Evolutionary conservation across 2,113 vertebrate genomes (phyloP).

Genomic region (Eolophus roseicapilla): DNA sequence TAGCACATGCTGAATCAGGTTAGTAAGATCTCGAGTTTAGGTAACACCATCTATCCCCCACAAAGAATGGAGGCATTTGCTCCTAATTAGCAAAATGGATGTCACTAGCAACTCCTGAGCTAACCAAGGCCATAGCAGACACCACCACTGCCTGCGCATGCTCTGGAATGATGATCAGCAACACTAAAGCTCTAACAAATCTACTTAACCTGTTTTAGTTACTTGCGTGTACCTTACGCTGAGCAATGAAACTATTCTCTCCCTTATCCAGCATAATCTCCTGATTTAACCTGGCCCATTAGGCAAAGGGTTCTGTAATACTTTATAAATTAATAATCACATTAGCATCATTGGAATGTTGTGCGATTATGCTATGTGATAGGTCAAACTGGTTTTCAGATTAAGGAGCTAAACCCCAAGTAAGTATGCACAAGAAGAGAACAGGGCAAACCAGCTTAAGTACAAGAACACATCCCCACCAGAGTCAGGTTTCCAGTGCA

Average conservation of each 20-base stretch:
- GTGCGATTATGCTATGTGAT: neutral
- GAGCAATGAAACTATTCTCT: neutral
- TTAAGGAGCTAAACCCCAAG: accelerated
- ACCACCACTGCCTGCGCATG: neutral
- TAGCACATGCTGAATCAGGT: neutral
- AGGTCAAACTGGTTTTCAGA: neutral
- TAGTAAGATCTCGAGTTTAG: neutral
- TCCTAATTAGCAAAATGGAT: neutral
- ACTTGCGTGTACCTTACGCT: neutral
- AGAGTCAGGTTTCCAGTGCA: neutral
- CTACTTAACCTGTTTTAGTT: neutral
- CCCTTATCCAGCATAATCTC: neutral
- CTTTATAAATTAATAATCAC: neutral
- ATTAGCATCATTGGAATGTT: neutral
- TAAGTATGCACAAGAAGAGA: neutral
- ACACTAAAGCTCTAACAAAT: neutral
- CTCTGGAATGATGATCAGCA: neutral
- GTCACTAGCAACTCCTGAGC: neutral
- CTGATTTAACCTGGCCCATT: neutral
- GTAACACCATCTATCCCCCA: neutral
- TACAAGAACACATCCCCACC: neutral
- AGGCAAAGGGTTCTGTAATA: neutral
- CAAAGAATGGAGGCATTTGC: neutral
- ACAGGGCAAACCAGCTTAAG: neutral
- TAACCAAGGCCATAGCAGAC: neutral